Base-by-base conservation (phyloP, 2,888 invertebrate genomes). In the Drosophila histrio region DNA sequence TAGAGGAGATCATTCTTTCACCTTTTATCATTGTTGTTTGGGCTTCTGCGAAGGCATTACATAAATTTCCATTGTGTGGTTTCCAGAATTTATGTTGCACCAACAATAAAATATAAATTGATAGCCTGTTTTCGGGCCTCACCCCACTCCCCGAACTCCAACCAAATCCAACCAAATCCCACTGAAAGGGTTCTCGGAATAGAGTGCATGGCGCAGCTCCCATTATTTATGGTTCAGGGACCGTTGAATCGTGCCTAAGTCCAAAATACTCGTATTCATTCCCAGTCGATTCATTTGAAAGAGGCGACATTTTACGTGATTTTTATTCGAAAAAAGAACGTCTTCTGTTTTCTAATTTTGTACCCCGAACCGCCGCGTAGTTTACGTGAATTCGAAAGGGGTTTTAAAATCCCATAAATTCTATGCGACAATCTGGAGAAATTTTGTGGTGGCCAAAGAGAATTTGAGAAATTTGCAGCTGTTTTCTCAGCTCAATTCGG, bases 291-390 rank as follows among this genome's bases (percentile, higher is more conserved):
- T 82, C 88, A 50, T 82, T 87, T 70, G 83, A 82, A 82, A 86
- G 61, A 72, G 86, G 87, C 77, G 79, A 79, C 79, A 86, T 53
- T 66, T 76, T 89, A 87, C 87, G 87, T 86, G 87, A 83, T 88
- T 83, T 87, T 88, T 76, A 83, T 86, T 78, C 50, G 80, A 87
- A 88, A 83, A 83, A 30, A 21, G 22, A 53, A 41, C 53, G 39
- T 57, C 62, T 50, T 60, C 11, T 62, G 15, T 59, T 62, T 75
- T 79, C 87, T 82, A 87, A 81, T 79, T 81, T 69, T 60, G 72
- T 81, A 85, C 68, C 63, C 59, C 28, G 39, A 15, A 22, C 32
- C 28, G 24, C 46, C 63, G 61, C 59, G 81, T 83, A 69, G 38
- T 36, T 21, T 47, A 24, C 26, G 8, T 52, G 15, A 54, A 65